Conservation (phyloP, 2,888 invertebrate species). For the Yponomeuta evonymella region DNA sequence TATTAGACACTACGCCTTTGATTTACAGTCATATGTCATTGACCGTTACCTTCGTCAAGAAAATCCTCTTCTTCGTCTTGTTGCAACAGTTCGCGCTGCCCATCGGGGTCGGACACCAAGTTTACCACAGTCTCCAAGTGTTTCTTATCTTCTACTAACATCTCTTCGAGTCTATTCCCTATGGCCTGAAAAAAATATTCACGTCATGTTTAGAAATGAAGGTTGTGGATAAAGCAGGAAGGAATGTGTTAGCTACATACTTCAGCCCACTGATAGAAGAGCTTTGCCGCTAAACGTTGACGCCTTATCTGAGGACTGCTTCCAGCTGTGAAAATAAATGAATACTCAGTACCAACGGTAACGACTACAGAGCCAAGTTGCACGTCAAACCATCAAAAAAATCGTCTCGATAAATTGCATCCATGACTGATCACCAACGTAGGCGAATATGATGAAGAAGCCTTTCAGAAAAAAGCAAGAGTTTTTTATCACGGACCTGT, state of each 20-base stretch:
- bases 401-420: too few species aligned
- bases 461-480: not conserved
- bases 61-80: conserved; percentile 98
- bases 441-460: too few species aligned
- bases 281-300: conserved; percentile 91
- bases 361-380: too few species aligned
- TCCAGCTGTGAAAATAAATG: conserved; percentile 69
- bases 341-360: too few species aligned
- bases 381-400: too few species aligned
- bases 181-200: conserved; percentile 70
- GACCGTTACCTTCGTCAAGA: conserved; percentile 88
- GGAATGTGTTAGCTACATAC: conserved; percentile 53
- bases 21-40: not conserved
- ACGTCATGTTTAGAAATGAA: not conserved
- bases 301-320: conserved; percentile 59
- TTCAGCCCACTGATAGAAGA: conserved; percentile 98
- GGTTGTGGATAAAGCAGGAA: not conserved
- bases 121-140: conserved; percentile 80
- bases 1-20: not conserved
- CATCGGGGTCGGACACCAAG: conserved; percentile 83
- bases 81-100: conserved; percentile 85
- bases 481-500: conserved; percentile 39
- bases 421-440: too few species aligned
- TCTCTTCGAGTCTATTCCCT: conserved; percentile 93
- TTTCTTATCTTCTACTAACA: conserved; percentile 87